phyloP scores from a whole-genome alignment of 2,797 vertebrate genomes.

The Ficedula albicollis region DNA sequence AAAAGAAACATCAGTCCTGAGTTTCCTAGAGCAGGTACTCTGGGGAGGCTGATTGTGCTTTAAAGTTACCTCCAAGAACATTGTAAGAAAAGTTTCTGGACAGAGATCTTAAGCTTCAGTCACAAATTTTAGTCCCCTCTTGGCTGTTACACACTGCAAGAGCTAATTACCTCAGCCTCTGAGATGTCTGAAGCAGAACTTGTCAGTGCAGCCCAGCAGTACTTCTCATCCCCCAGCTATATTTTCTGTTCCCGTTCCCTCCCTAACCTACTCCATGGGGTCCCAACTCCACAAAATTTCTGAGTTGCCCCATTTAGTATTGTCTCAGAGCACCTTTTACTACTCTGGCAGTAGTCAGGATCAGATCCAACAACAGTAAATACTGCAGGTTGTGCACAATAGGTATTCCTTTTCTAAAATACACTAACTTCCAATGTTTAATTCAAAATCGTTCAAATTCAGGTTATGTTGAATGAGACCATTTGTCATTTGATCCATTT shows the following conservation, averaged over 20 bases:
- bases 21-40: not conserved
- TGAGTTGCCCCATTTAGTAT: not conserved
- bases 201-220: not conserved
- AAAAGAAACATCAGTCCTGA: not conserved
- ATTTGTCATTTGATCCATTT: conserved; percentile 24
- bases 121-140: not conserved
- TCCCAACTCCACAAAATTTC: not conserved
- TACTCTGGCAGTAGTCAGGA: not conserved
- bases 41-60: not conserved
- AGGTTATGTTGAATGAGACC: not conserved
- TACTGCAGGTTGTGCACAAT: not conserved
- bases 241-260: not conserved
- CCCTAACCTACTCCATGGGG: not conserved
- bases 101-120: not conserved
- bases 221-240: not conserved
- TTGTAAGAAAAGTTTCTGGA: not conserved
- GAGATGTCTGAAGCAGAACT: not conserved
- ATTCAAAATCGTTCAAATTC: conserved; percentile 18
- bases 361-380: not conserved
- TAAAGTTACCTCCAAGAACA: not conserved
- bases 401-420: not conserved
- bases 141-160: not conserved
- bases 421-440: conserved; percentile 18
- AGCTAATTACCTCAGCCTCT: not conserved
- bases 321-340: not conserved